Conservation (phyloP, 2,113 vertebrate species). For the Cepphus grylle region DNA sequence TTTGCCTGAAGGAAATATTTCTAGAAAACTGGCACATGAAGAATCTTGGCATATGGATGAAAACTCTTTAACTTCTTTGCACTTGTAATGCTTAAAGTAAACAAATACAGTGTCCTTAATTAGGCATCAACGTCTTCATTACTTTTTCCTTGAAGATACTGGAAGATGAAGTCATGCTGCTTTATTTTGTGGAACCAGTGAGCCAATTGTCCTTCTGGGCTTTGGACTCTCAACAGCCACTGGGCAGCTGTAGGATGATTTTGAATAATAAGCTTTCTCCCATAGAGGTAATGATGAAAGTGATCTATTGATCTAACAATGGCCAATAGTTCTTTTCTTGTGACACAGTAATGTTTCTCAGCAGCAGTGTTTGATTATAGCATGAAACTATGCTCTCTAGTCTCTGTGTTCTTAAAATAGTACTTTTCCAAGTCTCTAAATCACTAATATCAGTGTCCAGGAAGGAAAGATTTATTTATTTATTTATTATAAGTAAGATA, state of each 20-base stretch:
- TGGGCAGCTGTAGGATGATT: background rate
- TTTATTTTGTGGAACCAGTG: background rate
- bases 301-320: background rate
- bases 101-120: background rate
- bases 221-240: background rate
- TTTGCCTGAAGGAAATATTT: background rate
- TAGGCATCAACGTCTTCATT: background rate
- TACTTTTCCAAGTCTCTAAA: background rate
- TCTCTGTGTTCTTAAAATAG: background rate
- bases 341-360: background rate
- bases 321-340: background rate
- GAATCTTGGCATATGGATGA: background rate
- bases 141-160: background rate
- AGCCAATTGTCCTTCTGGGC: background rate
- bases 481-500: background rate
- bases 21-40: background rate
- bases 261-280: constrained; percentile 23
- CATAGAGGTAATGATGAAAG: background rate
- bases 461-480: background rate
- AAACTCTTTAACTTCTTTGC: background rate
- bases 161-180: background rate
- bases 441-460: background rate
- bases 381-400: background rate
- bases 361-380: background rate
- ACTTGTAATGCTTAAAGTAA: background rate